Conservation (phyloP, 2,797 vertebrate genomes). For the Steatocranus sp. region DNA sequence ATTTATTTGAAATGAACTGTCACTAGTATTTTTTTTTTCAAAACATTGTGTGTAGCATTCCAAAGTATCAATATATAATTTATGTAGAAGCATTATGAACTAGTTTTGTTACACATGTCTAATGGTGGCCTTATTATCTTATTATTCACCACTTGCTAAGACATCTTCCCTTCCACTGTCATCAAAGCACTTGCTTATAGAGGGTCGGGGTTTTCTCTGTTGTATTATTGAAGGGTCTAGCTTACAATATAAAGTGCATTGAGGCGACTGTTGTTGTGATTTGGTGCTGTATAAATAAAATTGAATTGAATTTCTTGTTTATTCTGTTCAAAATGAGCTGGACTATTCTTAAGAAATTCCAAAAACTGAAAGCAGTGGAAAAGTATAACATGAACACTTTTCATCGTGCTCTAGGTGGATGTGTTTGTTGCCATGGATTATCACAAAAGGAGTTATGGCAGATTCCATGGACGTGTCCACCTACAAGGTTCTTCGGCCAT, state of each 20-base stretch:
- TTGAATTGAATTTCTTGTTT: not conserved
- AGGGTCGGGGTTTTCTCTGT: not conserved
- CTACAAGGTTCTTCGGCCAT: slow-evolving; percentile 78
- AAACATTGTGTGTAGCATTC: not conserved
- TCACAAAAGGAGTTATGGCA: slow-evolving; percentile 87
- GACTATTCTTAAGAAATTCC: not conserved
- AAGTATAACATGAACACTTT: not conserved
- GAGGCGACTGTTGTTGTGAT: rapidly evolving
- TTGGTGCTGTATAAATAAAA: not conserved
- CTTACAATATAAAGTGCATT: not conserved
- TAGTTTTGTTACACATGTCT: not conserved
- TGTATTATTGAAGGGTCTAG: not conserved
- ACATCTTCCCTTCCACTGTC: not conserved
- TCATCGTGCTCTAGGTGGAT: slow-evolving; percentile 65
- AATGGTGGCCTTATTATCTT: not conserved
- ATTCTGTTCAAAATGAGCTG: not conserved
- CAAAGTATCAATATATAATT: not conserved
- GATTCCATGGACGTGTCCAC: slow-evolving; percentile 87
- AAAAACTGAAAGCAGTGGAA: not conserved
- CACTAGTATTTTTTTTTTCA: not conserved
- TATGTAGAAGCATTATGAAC: not conserved
- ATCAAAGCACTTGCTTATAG: not conserved
- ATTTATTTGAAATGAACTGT: not conserved
- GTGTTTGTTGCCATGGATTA: slow-evolving; percentile 93
- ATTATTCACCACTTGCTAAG: not conserved